Conservation (phyloP, 2,888 invertebrate genomes). For the Tillus elongatus region DNA sequence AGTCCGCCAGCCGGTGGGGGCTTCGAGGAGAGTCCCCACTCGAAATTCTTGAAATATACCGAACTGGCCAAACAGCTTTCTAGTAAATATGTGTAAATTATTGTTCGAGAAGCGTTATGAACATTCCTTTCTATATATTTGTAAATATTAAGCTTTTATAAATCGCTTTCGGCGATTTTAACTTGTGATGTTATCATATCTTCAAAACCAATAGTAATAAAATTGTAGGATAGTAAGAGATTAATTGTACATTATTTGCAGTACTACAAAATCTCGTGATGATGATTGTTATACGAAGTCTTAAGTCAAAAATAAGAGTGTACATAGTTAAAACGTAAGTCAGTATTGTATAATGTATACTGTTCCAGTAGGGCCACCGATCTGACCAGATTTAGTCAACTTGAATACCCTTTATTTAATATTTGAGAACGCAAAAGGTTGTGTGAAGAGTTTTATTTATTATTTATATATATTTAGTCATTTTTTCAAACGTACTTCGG, state of each 20-base stretch:
- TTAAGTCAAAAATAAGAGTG: constrained; percentile 38
- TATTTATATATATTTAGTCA: too few species aligned
- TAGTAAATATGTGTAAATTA: constrained; percentile 83
- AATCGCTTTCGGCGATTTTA: constrained; percentile 39
- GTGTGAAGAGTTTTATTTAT: too few species aligned
- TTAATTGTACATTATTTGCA: constrained; percentile 26
- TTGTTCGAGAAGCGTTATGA: constrained; percentile 14
- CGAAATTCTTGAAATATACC: constrained; percentile 96
- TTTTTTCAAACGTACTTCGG: too few species aligned
- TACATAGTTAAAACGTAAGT: constrained; percentile 38
- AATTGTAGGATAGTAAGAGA: constrained; percentile 20
- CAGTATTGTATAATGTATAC: constrained; percentile 41
- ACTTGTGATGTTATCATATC: constrained; percentile 74
- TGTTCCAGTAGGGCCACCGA: too few species aligned
- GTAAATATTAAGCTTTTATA: constrained; percentile 11
- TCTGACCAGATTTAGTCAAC: too few species aligned
- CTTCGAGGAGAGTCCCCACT: constrained; percentile 87
- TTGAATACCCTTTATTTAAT: too few species aligned
- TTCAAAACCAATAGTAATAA: constrained; percentile 38
- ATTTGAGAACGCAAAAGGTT: too few species aligned
- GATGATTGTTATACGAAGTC: constrained; percentile 43
- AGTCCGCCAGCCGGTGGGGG: constrained; percentile 45
- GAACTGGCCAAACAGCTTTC: constrained; percentile 97
- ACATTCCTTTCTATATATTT: constrained; percentile 26
- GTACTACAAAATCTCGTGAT: constrained; percentile 39